Percentiles rank a stretch among this genome's conserved stretches.
phyloP scores from a whole-genome alignment of 2,888 invertebrate genomes.

The Pachydiplax longipennis region DNA sequence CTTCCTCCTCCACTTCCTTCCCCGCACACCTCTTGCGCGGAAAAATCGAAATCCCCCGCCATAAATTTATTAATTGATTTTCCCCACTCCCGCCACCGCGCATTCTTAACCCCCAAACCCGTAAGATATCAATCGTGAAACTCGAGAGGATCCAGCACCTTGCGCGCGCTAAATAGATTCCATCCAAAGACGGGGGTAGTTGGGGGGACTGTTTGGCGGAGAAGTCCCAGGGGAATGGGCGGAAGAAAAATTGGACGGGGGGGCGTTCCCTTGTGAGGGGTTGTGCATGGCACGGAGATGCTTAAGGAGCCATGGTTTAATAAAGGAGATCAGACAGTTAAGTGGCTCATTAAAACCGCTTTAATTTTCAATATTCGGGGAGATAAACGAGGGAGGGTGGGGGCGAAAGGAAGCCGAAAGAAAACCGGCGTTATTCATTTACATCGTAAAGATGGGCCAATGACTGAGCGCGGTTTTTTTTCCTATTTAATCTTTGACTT shows the following conservation, averaged over 20 bases:
- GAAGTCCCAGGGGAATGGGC: too few relatives aligned
- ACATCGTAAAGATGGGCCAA: not conserved
- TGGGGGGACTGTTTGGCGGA: not conserved
- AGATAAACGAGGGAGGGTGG: not conserved
- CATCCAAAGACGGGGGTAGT: not conserved
- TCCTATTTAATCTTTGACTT: not conserved
- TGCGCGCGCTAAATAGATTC: not conserved
- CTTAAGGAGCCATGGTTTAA: slow-evolving; percentile 21
- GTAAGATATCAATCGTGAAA: not conserved
- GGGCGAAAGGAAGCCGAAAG: not conserved
- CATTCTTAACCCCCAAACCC: not conserved
- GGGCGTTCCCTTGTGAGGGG: too few relatives aligned
- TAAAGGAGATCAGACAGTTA: slow-evolving; percentile 24
- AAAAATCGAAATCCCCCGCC: not conserved
- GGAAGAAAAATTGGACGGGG: not conserved
- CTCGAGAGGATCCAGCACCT: not conserved
- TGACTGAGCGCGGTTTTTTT: not conserved
- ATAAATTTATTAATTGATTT: not conserved
- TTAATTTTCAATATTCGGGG: slow-evolving; percentile 36
- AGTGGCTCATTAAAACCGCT: slow-evolving; percentile 38
- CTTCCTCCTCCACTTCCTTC: too few relatives aligned
- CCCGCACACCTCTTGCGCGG: not conserved
- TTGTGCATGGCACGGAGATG: not conserved
- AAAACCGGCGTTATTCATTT: not conserved
- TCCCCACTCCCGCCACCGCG: not conserved